These are phyloP conservation scores for Drosophila infuscata DNA, from an alignment of 2,888 invertebrate genomes.

Conservation along the genomic window DNA sequence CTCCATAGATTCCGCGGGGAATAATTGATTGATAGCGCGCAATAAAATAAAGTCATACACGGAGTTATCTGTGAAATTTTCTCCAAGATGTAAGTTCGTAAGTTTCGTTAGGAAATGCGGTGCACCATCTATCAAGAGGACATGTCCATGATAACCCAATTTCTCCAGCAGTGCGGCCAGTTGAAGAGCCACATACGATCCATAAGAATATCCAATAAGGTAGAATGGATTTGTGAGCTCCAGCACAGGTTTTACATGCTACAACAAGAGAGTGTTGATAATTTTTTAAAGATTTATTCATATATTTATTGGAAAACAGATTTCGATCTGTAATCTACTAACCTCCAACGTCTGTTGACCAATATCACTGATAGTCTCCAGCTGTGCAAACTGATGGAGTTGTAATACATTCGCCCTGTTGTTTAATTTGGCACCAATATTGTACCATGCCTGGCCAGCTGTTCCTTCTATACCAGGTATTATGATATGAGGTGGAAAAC, in stretches of 20 bases:
- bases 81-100: constrained; percentile 75
- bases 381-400: constrained; percentile 73
- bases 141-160: constrained; percentile 87
- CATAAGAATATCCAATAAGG: constrained; percentile 95
- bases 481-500: constrained; percentile 83
- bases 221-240: constrained; percentile 88
- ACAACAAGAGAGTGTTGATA: constrained; percentile 44
- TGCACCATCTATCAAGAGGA: constrained; percentile 93
- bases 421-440: constrained; percentile 71
- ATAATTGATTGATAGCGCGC: constrained; percentile 78
- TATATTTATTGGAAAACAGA: not conserved
- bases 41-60: constrained; percentile 80
- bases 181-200: constrained; percentile 91
- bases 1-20: constrained; percentile 81
- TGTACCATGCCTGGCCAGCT: constrained; percentile 85
- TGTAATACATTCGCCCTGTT: constrained; percentile 80
- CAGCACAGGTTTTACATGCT: constrained; percentile 88
- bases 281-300: not conserved
- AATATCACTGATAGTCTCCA: constrained; percentile 73
- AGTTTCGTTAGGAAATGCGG: constrained; percentile 89
- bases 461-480: constrained; percentile 90
- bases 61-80: constrained; percentile 75
- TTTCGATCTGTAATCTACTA: constrained; percentile 19
- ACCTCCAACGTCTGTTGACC: constrained; percentile 77
- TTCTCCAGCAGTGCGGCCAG: constrained; percentile 90